A percentile compares a stretch with the other conserved stretches of the same genome.
These are phyloP conservation scores for Octodonta nipae DNA, from an alignment of 2,888 invertebrate genomes.

Conservation along the genomic window DNA sequence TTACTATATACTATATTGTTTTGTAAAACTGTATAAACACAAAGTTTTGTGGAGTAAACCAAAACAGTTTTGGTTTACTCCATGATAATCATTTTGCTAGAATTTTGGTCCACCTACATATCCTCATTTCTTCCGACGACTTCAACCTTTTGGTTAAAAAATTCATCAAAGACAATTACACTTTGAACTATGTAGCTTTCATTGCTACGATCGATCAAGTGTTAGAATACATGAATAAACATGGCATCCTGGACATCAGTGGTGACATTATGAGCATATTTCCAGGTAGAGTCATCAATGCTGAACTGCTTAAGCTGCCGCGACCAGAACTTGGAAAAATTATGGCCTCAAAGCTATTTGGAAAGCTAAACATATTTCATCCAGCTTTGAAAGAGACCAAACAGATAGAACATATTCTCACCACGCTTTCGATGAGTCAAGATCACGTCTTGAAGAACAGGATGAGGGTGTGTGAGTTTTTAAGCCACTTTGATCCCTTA, in stretches of 20 bases:
- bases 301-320: conserved; percentile 53
- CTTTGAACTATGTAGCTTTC: conserved; percentile 66
- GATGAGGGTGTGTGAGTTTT: conserved; percentile 53
- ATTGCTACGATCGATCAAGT: conserved; percentile 53
- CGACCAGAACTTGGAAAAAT: conserved; percentile 49
- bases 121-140: conserved; percentile 56
- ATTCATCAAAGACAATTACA: conserved; percentile 62
- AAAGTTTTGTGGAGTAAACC: no score
- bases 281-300: conserved; percentile 53
- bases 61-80: no score
- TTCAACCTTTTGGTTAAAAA: conserved; percentile 60
- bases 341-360: conserved; percentile 36
- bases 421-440: conserved; percentile 51
- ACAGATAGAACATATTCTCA: conserved; percentile 40
- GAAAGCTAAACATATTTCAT: conserved; percentile 44
- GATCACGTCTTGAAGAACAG: conserved; percentile 50
- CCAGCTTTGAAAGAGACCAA: conserved; percentile 41
- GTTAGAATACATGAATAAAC: conserved; percentile 43
- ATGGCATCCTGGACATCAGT: conserved; percentile 41
- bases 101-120: conserved; percentile 56
- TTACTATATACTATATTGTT: no score
- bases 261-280: conserved; percentile 43
- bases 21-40: no score
- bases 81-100: conserved; percentile 71
- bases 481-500: conserved; percentile 58